Conservation (phyloP, 2,113 vertebrate species). For the Elgaria multicarinata region DNA sequence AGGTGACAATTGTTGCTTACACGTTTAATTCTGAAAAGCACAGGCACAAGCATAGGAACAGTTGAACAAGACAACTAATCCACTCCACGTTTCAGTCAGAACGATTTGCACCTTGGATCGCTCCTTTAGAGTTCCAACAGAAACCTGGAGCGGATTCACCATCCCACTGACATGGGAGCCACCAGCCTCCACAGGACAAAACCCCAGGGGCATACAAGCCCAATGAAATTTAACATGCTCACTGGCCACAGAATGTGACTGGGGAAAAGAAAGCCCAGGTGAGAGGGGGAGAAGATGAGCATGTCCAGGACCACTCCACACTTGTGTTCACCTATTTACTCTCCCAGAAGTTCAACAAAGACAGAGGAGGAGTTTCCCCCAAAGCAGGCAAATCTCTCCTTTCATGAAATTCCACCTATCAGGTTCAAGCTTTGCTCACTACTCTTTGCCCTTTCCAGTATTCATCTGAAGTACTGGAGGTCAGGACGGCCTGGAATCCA, state of each 20-base stretch:
- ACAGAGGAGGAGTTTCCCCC: background rate
- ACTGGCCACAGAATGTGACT: background rate
- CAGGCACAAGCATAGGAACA: background rate
- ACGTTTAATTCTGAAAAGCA: background rate
- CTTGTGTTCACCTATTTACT: background rate
- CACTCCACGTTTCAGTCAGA: too few species aligned
- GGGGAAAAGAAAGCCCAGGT: too few species aligned
- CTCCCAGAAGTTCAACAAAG: background rate
- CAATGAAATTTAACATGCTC: background rate
- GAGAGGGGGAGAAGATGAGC: too few species aligned
- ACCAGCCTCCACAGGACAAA: too few species aligned
- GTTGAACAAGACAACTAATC: background rate
- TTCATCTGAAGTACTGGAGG: background rate
- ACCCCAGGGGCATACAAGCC: background rate
- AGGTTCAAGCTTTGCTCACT: background rate
- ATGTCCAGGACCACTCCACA: background rate
- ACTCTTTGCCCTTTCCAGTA: background rate
- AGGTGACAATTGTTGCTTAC: background rate
- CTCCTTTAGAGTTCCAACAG: too few species aligned
- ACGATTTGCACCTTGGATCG: too few species aligned
- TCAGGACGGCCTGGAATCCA: background rate
- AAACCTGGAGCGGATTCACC: too few species aligned
- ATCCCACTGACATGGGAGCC: too few species aligned
- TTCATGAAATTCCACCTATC: too few species aligned
- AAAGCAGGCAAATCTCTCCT: background rate